Percentiles rank a stretch among this genome's conserved stretches.
Conservation (phyloP, 2,113 vertebrate genomes). For the Gallinago media region DNA sequence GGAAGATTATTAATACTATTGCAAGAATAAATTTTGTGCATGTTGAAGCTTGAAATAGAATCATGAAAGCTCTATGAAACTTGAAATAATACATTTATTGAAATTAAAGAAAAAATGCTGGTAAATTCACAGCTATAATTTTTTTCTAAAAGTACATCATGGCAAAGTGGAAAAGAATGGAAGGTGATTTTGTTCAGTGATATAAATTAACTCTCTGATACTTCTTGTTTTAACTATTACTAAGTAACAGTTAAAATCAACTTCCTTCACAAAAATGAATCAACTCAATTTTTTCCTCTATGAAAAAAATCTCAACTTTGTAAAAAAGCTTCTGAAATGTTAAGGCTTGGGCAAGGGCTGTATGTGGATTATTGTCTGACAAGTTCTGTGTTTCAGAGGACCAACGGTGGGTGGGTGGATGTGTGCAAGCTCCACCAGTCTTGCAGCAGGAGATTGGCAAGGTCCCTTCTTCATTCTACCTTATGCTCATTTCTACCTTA, state of each 20-base stretch:
- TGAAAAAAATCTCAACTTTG: background rate
- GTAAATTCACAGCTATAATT: background rate
- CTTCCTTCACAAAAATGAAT: background rate
- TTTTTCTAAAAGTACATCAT: background rate
- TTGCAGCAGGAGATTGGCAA: background rate
- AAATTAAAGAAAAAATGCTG: background rate
- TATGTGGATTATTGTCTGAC: background rate
- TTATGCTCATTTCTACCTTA: background rate
- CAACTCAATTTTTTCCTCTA: background rate
- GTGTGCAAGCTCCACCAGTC: background rate
- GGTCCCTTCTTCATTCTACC: background rate
- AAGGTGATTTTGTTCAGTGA: background rate
- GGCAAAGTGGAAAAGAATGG: background rate
- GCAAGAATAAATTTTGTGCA: background rate
- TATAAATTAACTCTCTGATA: background rate
- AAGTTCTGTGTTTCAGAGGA: background rate
- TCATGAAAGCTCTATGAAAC: background rate
- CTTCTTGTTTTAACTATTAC: background rate
- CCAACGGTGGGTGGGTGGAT: rapidly evolving
- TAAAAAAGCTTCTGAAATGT: background rate
- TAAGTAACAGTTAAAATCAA: background rate
- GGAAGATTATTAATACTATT: background rate
- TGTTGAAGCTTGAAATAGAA: background rate
- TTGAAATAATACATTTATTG: background rate
- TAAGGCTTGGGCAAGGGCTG: background rate